These are phyloP conservation scores for Ateles fusciceps DNA, from an alignment of 2,797 vertebrate species.

Conservation along the genomic window DNA sequence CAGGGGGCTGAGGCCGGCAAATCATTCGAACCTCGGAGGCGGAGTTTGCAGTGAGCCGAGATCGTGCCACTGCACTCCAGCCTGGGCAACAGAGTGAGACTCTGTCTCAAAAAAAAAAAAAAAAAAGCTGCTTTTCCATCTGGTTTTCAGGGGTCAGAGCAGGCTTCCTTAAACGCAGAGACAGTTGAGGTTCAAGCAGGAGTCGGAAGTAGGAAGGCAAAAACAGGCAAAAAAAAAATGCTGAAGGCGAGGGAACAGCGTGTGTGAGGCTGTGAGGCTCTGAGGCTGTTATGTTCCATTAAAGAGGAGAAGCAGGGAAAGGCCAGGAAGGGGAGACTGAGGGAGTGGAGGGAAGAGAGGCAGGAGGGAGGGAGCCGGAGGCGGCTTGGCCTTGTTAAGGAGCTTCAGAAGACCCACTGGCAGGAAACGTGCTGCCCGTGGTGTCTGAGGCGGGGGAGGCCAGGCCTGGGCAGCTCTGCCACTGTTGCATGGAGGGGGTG, in stretches of 20 bases:
- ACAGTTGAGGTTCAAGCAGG: not conserved
- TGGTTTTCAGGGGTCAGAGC: not conserved
- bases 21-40: too few relatives aligned
- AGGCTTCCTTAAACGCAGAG: not conserved
- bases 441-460: not conserved
- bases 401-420: not conserved
- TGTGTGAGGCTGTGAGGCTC: not conserved
- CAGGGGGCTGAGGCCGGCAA: too few relatives aligned
- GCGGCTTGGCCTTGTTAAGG: not conserved
- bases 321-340: not conserved
- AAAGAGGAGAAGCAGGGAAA: not conserved
- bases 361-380: not conserved
- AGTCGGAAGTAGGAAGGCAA: not conserved
- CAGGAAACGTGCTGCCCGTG: not conserved
- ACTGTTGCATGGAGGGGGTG: not conserved
- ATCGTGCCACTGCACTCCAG: too few relatives aligned
- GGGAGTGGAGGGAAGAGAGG: not conserved
- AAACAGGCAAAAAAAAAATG: not conserved
- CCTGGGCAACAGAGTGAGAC: too few relatives aligned
- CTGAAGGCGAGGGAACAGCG: not conserved
- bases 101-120: too few relatives aligned
- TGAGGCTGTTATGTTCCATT: not conserved
- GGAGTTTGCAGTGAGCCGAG: too few relatives aligned
- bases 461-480: not conserved
- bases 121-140: not conserved